Evolutionary conservation across 1,140 invertebrate genomes (phyloP).

Genomic region (Phymorhynchus buccinoides): DNA sequence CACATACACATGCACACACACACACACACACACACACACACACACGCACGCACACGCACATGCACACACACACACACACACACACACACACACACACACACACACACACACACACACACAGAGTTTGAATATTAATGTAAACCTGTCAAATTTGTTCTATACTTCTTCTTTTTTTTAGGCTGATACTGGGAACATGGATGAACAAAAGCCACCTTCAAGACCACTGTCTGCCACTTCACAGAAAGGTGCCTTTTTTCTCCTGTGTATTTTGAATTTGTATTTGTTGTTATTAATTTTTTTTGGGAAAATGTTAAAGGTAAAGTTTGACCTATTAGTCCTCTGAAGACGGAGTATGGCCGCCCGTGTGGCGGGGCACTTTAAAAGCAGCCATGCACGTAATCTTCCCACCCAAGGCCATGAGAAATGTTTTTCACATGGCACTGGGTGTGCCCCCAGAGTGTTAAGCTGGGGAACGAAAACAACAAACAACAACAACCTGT

Average conservation of each 20-base stretch:
- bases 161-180: not conserved
- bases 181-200: constrained; percentile 2
- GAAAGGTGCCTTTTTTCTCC: not conserved
- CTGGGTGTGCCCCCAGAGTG: too few species aligned
- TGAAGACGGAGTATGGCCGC: too few species aligned
- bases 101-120: too few species aligned
- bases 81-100: too few species aligned
- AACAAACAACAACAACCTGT: too few species aligned
- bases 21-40: constrained; percentile 9
- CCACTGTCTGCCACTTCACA: constrained; percentile 19
- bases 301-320: too few species aligned
- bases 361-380: too few species aligned
- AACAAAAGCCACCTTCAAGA: not conserved
- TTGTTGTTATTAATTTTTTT: not conserved
- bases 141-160: not conserved
- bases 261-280: not conserved
- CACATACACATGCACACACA: constrained; percentile 1
- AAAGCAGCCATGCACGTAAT: too few species aligned
- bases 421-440: too few species aligned
- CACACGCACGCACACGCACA: not conserved
- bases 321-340: too few species aligned
- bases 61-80: not conserved
- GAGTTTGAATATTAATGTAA: not conserved
- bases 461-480: too few species aligned
- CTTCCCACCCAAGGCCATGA: too few species aligned